phyloP scores from a whole-genome alignment of 2,888 invertebrate species.

The Microctonus hyperodae region DNA sequence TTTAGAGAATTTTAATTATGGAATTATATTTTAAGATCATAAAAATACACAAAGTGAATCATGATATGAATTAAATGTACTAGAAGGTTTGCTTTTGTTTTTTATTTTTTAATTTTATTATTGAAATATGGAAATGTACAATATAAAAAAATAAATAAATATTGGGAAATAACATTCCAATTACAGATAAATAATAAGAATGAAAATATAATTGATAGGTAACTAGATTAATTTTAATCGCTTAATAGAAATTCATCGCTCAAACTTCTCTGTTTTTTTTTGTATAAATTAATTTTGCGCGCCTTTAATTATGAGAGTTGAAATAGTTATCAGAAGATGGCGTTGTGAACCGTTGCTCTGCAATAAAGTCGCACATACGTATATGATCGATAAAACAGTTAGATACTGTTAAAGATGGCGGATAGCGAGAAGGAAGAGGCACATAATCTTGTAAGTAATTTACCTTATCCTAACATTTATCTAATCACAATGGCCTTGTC shows the following conservation, averaged over 20 bases:
- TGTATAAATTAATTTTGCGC: too few relatives aligned
- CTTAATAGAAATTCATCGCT: slow-evolving; percentile 70
- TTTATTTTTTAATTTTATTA: background rate
- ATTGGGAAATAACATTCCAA: background rate
- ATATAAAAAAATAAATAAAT: background rate
- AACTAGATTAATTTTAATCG: slow-evolving; percentile 43
- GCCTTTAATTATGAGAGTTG: too few relatives aligned
- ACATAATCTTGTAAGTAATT: slow-evolving; percentile 71
- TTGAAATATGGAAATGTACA: background rate
- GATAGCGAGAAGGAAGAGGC: slow-evolving; percentile 87
- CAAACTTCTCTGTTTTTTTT: too few relatives aligned
- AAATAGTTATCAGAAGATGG: too few relatives aligned
- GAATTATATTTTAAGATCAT: background rate
- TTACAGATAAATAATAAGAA: slow-evolving; percentile 13
- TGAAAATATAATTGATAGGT: background rate
- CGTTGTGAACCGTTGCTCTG: too few relatives aligned
- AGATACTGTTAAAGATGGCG: slow-evolving; percentile 69
- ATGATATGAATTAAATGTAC: background rate
- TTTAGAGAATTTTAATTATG: slow-evolving; percentile 1
- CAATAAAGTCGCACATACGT: too few relatives aligned
- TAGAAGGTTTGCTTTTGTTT: background rate
- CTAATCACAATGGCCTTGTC: slow-evolving; percentile 54
- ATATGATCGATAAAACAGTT: background rate
- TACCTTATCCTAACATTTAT: slow-evolving; percentile 57
- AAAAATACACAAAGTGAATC: too few relatives aligned